Evolutionary conservation across 2,113 vertebrate species (phyloP).

Genomic region (Oryzias woworae): DNA sequence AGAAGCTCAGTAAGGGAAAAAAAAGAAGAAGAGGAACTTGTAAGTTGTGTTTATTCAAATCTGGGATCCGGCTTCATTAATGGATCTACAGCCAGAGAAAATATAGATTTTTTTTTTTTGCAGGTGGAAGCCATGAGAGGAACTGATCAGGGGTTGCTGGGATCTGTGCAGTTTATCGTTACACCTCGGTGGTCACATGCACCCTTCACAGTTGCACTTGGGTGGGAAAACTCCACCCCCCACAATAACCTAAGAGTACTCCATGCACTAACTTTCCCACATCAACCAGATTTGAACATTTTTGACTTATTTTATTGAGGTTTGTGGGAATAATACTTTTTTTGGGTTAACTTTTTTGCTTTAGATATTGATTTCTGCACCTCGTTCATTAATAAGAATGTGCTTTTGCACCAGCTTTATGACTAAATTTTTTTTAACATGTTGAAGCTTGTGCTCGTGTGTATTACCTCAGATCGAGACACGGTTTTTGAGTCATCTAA

Average conservation of each 20-base stretch:
- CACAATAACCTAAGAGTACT: constrained; percentile 9
- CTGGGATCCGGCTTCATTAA: constrained; percentile 34
- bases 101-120: background rate
- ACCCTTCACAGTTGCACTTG: constrained; percentile 39
- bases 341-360: too few relatives aligned
- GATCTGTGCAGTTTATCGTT: background rate
- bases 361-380: too few relatives aligned
- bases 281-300: background rate
- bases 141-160: too few relatives aligned
- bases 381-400: too few relatives aligned
- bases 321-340: too few relatives aligned
- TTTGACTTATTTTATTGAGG: too few relatives aligned
- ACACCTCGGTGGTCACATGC: constrained; percentile 46
- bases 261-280: constrained; percentile 15
- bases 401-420: too few relatives aligned
- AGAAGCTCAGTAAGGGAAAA: constrained; percentile 25
- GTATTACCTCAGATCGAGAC: too few relatives aligned
- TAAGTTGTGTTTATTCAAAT: constrained; percentile 19
- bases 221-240: constrained; percentile 54
- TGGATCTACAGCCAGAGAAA: background rate
- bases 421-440: too few relatives aligned
- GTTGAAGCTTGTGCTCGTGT: too few relatives aligned
- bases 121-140: too few relatives aligned
- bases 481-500: too few relatives aligned
- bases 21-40: constrained; percentile 38